Percentiles rank a stretch among this genome's conserved stretches.
These are phyloP conservation scores for Acropora yongei DNA, from an alignment of 64 coral and sea anemone species.

Conservation along the genomic window DNA sequence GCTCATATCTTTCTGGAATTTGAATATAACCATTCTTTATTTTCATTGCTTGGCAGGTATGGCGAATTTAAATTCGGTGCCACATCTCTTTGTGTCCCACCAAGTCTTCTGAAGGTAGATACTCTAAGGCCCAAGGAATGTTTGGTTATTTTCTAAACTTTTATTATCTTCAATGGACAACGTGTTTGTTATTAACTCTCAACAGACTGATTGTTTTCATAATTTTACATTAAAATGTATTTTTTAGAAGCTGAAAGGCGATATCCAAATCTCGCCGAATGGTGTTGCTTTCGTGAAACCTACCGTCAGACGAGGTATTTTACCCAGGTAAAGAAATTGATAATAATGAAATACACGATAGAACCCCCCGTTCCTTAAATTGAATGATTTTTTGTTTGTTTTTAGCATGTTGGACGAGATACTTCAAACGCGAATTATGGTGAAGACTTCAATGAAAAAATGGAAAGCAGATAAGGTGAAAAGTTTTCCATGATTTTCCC, in stretches of 20 bases:
- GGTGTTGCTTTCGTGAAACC: conserved; percentile 93
- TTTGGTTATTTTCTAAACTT: not conserved
- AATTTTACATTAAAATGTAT: not conserved
- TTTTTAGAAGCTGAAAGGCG: conserved; percentile 82
- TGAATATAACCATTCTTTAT: not conserved
- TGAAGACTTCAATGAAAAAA: conserved; percentile 94
- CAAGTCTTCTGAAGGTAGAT: conserved; percentile 76
- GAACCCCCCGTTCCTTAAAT: not conserved
- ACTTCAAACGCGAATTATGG: conserved; percentile 94
- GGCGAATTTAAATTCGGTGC: conserved; percentile 94
- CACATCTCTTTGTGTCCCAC: conserved; percentile 71
- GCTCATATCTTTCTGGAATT: too few species aligned
- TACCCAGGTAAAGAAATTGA: conserved; percentile 63
- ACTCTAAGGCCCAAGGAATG: too few species aligned
- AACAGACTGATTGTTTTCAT: too few species aligned
- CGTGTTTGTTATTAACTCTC: too few species aligned
- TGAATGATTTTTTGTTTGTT: not conserved
- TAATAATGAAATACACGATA: not conserved
- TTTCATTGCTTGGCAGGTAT: conserved; percentile 50
- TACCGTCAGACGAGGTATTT: conserved; percentile 68
- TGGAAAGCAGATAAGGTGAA: conserved; percentile 85
- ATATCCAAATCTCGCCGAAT: conserved; percentile 91
- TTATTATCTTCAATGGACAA: not conserved
- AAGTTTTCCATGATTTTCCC: not conserved
- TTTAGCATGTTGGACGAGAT: conserved; percentile 94